Evolutionary conservation across 2,888 invertebrate species (phyloP), one percentile per base, ranked within the genome.

Genomic region (Psococerastis gibbosa): DNA sequence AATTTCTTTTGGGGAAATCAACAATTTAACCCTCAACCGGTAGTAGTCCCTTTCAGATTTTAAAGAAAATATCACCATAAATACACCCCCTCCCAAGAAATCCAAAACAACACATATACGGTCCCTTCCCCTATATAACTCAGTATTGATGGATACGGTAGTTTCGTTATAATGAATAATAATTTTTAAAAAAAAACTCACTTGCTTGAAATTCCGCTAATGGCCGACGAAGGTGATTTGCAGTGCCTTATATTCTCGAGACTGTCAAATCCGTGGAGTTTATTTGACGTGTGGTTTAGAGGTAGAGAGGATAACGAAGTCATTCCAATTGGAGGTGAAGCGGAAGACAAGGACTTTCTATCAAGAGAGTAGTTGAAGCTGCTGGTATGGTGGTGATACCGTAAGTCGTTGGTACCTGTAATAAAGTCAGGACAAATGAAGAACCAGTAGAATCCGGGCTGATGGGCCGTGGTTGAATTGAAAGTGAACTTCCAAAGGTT

Each of bases 231-330:
- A 1, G 65, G 62, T 3, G 64, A 63, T 52, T 65, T 65, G 48
- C 64, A 38, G 38, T 38, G 38, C 5, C 38, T 55, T 4, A 66
- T 64, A 50, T 62, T 65, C 49, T 66, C 67, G 48, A 66, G 52
- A 50, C 66, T 65, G 48, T 66, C 66, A 50, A 64, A 66, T 51
- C 61, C 51, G 41, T 38, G 20, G 13, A 38, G 22, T 38, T 38
- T 38, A 9, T 6, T 9, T 6, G 27, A 27, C 27, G 27, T 9
- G 27, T 27, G 27, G 27, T 27, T 27, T 6, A 47, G 58, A 3
- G 71, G 71, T 48, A 73, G 63, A 2, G 74, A 73, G 43, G 73
- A 69, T 35, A 75, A 60, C 35, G 73, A 73, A 44, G 71, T 70
- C 57, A 63, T 58, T 11, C 59, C 60, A 23, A 72, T 65, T 45